Conservation (phyloP, 2,888 invertebrate genomes). For the Tigriopus californicus region DNA sequence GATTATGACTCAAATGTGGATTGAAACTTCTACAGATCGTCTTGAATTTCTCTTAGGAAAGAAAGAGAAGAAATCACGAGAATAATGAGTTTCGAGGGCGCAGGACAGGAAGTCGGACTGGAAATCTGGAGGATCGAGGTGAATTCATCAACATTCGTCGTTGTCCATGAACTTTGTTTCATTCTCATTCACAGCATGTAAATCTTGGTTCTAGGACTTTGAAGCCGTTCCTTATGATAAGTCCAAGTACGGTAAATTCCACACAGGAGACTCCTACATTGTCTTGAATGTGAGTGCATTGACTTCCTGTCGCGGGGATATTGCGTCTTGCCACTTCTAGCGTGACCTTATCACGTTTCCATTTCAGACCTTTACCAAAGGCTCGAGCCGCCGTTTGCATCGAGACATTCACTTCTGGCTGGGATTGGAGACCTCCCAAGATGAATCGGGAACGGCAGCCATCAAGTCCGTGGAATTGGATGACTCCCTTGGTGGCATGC, state of each 20-base stretch:
- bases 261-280: slow-evolving; percentile 67
- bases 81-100: slow-evolving; percentile 12
- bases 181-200: no score
- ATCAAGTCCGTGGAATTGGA: slow-evolving; percentile 58
- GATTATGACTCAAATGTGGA: no score
- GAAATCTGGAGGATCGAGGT: slow-evolving; percentile 20
- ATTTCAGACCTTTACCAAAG: background rate
- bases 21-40: no score
- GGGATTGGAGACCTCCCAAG: slow-evolving; percentile 52
- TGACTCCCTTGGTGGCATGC: slow-evolving; percentile 58
- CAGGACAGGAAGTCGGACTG: slow-evolving; percentile 16
- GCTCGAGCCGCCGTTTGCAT: slow-evolving; percentile 21
- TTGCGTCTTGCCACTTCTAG: background rate
- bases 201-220: slow-evolving; percentile 44
- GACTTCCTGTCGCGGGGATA: background rate
- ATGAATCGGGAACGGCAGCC: slow-evolving; percentile 36
- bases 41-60: no score
- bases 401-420: slow-evolving; percentile 83
- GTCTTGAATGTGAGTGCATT: slow-evolving; percentile 35
- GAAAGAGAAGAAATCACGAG: background rate
- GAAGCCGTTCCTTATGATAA: slow-evolving; percentile 51
- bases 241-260: slow-evolving; percentile 59
- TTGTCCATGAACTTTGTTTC: background rate
- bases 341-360: background rate
- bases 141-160: background rate